Conservation (phyloP, 2,888 invertebrate genomes). For the Trimorus sp. region DNA sequence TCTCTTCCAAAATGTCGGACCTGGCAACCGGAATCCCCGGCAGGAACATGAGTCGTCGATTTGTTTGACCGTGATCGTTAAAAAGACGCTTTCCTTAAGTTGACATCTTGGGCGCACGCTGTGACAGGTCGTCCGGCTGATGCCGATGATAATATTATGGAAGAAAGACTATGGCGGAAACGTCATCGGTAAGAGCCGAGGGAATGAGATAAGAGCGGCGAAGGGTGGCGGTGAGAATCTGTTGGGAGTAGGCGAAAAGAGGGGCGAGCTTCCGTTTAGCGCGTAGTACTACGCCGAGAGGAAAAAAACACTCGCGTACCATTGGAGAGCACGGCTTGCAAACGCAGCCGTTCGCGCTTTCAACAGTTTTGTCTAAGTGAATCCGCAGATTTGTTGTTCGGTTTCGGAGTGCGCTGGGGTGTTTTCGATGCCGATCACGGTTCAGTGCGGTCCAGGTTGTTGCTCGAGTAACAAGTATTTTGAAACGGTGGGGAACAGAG, state of each 20-base stretch:
- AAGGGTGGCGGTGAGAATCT: conserved; percentile 59
- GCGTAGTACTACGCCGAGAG: conserved; percentile 58
- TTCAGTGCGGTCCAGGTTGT: conserved; percentile 16
- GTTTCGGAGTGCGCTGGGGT: conserved; percentile 8
- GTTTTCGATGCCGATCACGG: conserved; percentile 1
- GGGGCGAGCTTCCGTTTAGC: conserved; percentile 66
- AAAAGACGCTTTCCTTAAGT: not conserved
- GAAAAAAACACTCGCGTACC: conserved; percentile 57
- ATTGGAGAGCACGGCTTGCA: conserved; percentile 41
- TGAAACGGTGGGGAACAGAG: conserved; percentile 10
- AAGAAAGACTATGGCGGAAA: conserved; percentile 56
- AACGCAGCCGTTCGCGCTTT: not conserved
- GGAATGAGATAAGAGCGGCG: conserved; percentile 59
- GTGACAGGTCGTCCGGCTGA: conserved; percentile 36
- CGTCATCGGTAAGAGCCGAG: conserved; percentile 58
- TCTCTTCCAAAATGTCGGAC: too few relatives aligned
- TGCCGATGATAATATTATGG: conserved; percentile 46
- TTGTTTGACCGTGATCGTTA: not conserved
- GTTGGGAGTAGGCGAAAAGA: conserved; percentile 62
- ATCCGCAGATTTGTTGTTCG: not conserved
- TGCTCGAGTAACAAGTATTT: not conserved
- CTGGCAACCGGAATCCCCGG: too few relatives aligned
- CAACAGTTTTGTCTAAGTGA: not conserved
- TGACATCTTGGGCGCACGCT: conserved; percentile 20
- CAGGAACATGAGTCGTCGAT: too few relatives aligned